These are phyloP conservation scores for Prolemur simus DNA, from an alignment of 2,113 vertebrate species.

Conservation along the genomic window DNA sequence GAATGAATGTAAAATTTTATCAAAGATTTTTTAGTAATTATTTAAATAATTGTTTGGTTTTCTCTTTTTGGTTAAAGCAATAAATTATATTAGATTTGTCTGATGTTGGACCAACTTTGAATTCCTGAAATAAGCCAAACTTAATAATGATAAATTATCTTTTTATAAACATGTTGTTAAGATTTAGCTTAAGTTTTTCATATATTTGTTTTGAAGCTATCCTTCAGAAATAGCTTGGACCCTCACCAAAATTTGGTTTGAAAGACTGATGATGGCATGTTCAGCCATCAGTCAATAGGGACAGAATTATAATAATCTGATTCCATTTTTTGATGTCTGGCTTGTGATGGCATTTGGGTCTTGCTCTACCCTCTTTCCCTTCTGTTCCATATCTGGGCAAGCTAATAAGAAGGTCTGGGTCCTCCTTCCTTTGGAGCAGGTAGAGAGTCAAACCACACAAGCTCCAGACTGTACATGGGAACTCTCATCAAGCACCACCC, in stretches of 20 bases:
- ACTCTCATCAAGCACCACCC: fast-evolving
- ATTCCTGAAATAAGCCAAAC: neutral
- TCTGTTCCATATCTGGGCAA: neutral
- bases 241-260: neutral
- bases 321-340: neutral
- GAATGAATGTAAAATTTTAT: neutral
- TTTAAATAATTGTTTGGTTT: neutral
- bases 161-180: neutral
- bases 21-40: neutral
- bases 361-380: neutral
- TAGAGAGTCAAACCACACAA: neutral
- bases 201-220: neutral
- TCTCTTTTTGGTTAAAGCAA: neutral
- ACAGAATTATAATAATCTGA: neutral
- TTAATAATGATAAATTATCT: neutral
- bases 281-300: neutral
- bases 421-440: neutral
- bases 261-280: neutral
- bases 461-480: too few species aligned
- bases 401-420: neutral
- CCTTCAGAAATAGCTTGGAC: neutral
- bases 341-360: neutral
- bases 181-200: neutral
- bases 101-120: neutral
- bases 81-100: neutral